Base-by-base conservation (phyloP, 1,140 invertebrate species). In the Lasioglossum baleicum region DNA sequence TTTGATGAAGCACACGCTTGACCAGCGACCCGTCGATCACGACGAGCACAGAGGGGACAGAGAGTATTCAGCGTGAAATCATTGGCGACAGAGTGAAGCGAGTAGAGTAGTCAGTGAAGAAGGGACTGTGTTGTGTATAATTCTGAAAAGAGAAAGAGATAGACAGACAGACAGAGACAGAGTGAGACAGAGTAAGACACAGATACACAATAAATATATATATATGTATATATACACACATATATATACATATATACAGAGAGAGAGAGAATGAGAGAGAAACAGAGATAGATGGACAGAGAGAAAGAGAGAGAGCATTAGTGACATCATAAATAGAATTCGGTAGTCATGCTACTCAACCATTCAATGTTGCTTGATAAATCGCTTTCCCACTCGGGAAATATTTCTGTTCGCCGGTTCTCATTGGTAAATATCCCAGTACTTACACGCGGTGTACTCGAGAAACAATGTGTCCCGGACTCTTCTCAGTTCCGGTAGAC, bases 1-100 rank as follows among this genome's bases (percentile, higher is more conserved):
- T 72, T 56, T 84, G 83, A 83, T 83, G 79, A 84, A 82, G 83
- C 83, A 56, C 83, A 78, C 83, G 83, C 83, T 84, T 81, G 60
- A 76, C 81, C 69, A 78, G 65, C n/a, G 73, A 70, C 78, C 58
- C 20, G 15, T 75, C 64, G 20, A 40, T 26, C 44, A 69, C 48
- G 53, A 56, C 51, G 48, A 70, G 10, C 22, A 17, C 40, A 51
- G 35, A 79, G 22, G 31, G 76, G 44, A 82, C 26, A 75, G 61
- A 86, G 65, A 78, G 17, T n/a, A 8, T 20, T 40, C 8, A 74
- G 61, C 44, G 31, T 51, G 60, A 10, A 8, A 20, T 10, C 10
- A 13, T 64, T 40, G 31, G 2, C 31, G n/a, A 10, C 26, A 48
- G 2, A 69, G 40, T 51, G 8, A 56, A 56, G 40, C 7, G 64